These are phyloP conservation scores for Ptilorrhoa leucosticta DNA, from an alignment of 2,113 vertebrate genomes.

Conservation along the genomic window DNA sequence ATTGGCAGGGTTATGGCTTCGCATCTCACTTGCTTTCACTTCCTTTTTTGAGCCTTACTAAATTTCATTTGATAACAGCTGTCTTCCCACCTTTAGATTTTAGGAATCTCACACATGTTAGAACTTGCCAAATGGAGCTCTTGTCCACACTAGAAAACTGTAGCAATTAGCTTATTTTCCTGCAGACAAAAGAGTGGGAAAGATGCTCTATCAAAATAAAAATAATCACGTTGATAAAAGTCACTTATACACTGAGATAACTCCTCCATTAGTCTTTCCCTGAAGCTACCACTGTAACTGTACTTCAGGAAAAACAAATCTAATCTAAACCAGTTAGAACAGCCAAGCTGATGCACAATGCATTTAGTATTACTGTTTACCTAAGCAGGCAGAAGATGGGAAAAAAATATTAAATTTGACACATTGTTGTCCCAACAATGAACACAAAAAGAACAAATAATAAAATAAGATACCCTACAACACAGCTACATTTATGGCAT, in stretches of 20 bases:
- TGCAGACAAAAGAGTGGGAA: not conserved
- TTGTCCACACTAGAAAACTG: not conserved
- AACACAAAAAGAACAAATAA: not conserved
- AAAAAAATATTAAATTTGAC: not conserved
- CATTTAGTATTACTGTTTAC: not conserved
- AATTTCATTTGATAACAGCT: not conserved
- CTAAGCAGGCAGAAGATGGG: not conserved
- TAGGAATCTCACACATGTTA: not conserved
- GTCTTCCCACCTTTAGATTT: not conserved
- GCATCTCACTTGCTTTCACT: not conserved
- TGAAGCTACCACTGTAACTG: not conserved
- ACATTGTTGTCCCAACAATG: not conserved
- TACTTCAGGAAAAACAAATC: not conserved
- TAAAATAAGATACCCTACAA: not conserved
- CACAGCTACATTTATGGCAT: not conserved
- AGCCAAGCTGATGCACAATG: not conserved
- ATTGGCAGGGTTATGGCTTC: not conserved
- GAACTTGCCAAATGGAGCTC: not conserved
- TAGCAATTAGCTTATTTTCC: not conserved
- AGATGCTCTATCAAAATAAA: not conserved
- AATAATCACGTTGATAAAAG: not conserved
- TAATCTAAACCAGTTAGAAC: not conserved
- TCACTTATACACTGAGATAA: not conserved
- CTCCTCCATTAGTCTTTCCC: not conserved
- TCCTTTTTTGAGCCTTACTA: not conserved